Conservation (phyloP, 2,888 invertebrate genomes). For the Odontomyia ornata region DNA sequence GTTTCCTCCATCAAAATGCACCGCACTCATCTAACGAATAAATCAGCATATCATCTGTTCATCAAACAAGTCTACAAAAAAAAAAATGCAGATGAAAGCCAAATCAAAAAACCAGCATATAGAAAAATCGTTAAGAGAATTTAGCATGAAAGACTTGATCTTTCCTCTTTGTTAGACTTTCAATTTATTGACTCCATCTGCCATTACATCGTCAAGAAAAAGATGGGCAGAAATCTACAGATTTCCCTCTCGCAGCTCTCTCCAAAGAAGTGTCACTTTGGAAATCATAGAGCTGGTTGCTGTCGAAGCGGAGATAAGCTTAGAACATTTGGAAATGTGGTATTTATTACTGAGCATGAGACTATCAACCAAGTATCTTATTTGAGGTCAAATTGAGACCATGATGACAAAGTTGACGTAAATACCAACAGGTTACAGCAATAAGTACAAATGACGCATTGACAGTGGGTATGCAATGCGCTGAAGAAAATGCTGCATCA, state of each 20-base stretch:
- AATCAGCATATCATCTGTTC: conserved; percentile 15
- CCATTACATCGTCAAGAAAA: conserved; percentile 16
- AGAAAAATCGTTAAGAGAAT: background rate
- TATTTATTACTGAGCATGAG: too few species aligned
- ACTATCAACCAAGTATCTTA: too few species aligned
- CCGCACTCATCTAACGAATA: conserved; percentile 2
- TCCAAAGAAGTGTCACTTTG: background rate
- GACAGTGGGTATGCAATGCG: too few species aligned
- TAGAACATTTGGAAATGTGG: too few species aligned
- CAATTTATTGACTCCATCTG: background rate
- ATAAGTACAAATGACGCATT: too few species aligned
- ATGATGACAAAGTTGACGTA: too few species aligned
- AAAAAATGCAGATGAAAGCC: background rate
- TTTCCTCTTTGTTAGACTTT: conserved; percentile 1
- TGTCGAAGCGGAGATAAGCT: too few species aligned
- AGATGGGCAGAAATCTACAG: background rate
- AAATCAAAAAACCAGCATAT: conserved; percentile 1
- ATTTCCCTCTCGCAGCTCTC: background rate
- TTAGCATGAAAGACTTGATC: too few species aligned
- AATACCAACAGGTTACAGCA: too few species aligned
- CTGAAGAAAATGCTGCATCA: too few species aligned
- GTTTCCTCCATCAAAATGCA: conserved; percentile 1
- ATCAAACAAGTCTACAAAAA: conserved; percentile 9
- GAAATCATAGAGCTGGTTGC: background rate
- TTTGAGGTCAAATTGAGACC: too few species aligned